These are phyloP conservation scores for Stylophora pistillata DNA, from an alignment of 64 coral and sea anemone genomes.

Conservation along the genomic window DNA sequence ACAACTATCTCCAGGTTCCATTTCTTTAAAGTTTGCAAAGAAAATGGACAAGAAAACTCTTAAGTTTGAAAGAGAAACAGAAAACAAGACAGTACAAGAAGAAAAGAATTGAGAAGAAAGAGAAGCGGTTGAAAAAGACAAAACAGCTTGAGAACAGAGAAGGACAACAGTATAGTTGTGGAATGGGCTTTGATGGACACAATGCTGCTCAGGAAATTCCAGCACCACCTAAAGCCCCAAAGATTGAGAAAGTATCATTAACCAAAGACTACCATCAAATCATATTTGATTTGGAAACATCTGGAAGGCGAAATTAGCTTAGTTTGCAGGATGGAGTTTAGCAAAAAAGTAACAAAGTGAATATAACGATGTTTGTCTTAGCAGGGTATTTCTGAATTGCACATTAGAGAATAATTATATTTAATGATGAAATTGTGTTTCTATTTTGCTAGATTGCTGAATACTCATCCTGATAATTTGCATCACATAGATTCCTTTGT, in stretches of 20 bases:
- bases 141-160: not conserved
- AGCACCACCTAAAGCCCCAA: not conserved
- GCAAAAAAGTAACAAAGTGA: not conserved
- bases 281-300: conserved; percentile 2
- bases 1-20: conserved; percentile 8
- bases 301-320: not conserved
- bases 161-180: not conserved
- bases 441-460: too few relatives aligned
- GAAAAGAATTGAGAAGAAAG: not conserved
- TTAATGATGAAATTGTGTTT: too few relatives aligned
- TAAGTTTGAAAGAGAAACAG: not conserved
- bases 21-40: not conserved
- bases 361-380: too few relatives aligned
- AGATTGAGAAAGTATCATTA: not conserved
- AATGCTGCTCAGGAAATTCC: not conserved
- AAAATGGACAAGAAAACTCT: not conserved
- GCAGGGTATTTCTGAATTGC: too few relatives aligned
- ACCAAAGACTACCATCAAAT: not conserved
- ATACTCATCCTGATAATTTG: too few relatives aligned
- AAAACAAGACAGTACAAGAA: not conserved
- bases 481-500: too few relatives aligned
- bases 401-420: too few relatives aligned
- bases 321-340: too few relatives aligned
- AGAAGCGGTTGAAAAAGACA: not conserved
- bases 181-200: not conserved